Evolutionary conservation across 2,797 vertebrate genomes (phyloP), one percentile per base, ranked within the genome.

Genomic region (Siniperca obscura): DNA sequence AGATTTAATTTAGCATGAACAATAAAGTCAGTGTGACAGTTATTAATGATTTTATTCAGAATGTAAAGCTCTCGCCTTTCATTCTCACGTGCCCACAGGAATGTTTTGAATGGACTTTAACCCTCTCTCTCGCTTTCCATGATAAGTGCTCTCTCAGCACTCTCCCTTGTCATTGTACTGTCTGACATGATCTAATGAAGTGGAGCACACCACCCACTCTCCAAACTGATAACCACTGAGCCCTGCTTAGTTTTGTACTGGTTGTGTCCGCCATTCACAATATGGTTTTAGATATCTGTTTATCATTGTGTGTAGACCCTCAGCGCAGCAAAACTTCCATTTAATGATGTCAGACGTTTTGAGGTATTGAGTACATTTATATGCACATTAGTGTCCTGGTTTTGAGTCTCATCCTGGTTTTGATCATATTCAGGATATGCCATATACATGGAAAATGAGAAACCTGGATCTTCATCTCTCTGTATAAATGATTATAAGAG

Each of bases 41-140:
- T 85, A 84, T 84, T 84, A 83, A 87, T 79, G 70, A 80, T 84
- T 86, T 86, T 70, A 74, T 66, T 83, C 74, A 53, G 61, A 74
- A 76, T 59, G 48, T 76, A 46, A 62, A 78, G 76, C 65, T 67
- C 62, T 72, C 4, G 17, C 56, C 76, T 82, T 83, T 77, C 70
- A 53, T 77, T 67, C 75, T 74, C 80, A 76, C 64, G 71, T 66
- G 74, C 56, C 42, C 70, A 65, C 73, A 79, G 80, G 62, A 87
- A 80, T 84, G 74, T 80, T 85, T 53, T 81, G 68, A 86, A 76
- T 77, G 79, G 75, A 80, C 17, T 81, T 78, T n/a, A 62, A 65
- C 77, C 46, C 36, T 73, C 66, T 60, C 64, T n/a, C 62, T 71
- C 72, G 78, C 61, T 74, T n/a, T 59, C 13, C 34, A 50, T 55